phyloP scores from a whole-genome alignment of 2,797 vertebrate species.

The Galaxias olidus region DNA sequence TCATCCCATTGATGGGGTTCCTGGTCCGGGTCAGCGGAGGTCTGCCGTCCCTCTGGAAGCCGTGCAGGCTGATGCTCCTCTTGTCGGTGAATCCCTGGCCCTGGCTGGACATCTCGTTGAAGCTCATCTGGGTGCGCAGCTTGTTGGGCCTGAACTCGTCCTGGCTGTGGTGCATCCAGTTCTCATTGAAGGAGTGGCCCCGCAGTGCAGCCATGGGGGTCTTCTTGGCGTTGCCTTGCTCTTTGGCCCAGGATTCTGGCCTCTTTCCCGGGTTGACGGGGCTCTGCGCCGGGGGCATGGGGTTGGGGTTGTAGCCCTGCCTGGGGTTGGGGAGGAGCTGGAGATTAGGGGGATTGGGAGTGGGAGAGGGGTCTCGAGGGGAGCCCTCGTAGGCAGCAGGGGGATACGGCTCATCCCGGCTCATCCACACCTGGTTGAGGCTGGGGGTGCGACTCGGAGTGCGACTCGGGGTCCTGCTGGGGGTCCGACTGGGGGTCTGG shows the following conservation, averaged over 20 bases:
- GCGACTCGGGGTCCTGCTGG: constrained; percentile 76
- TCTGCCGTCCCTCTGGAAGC: constrained; percentile 89
- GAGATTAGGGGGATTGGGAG: constrained; percentile 79
- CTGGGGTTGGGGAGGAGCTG: constrained; percentile 90
- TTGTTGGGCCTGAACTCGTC: constrained; percentile 87
- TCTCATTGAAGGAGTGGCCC: constrained; percentile 85
- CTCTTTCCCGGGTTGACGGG: constrained; percentile 72
- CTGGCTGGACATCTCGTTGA: constrained; percentile 82
- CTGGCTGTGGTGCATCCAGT: constrained; percentile 84
- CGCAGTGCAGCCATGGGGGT: constrained; percentile 87
- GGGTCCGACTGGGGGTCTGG: constrained; percentile 91
- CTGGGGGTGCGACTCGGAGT: constrained; percentile 89
- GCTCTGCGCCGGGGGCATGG: constrained; percentile 73
- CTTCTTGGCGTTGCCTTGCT: constrained; percentile 86
- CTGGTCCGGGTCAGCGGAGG: too few relatives aligned
- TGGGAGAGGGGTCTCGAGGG: constrained; percentile 70
- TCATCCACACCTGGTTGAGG: constrained; percentile 94
- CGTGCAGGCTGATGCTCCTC: constrained; percentile 88
- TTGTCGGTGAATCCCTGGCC: constrained; percentile 86
- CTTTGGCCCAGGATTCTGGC: constrained; percentile 89
- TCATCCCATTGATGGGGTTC: constrained; percentile 92
- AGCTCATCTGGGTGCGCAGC: constrained; percentile 89
- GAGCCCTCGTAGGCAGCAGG: constrained; percentile 80
- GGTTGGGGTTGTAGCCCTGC: constrained; percentile 83
- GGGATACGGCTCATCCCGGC: constrained; percentile 87